Evolutionary conservation across 1,140 invertebrate species (phyloP).

Genomic region (Neodiprion fabricii): DNA sequence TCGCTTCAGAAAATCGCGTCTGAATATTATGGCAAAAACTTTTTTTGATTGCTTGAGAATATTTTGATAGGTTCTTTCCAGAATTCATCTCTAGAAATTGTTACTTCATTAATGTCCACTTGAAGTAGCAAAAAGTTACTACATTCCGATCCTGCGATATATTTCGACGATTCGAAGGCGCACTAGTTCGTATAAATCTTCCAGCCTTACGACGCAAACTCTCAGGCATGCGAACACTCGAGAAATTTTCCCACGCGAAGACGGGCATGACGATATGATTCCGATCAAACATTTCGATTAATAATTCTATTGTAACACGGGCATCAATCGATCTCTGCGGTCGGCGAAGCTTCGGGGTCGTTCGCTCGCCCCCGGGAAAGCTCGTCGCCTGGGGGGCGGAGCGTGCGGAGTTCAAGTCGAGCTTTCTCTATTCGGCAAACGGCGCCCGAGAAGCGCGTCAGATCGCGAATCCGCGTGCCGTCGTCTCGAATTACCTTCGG

Average conservation of each 20-base stretch:
- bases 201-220: too few relatives aligned
- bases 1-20: too few relatives aligned
- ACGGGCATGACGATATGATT: background rate
- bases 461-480: background rate
- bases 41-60: too few relatives aligned
- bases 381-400: slow-evolving; percentile 1
- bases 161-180: too few relatives aligned
- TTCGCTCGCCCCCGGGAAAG: background rate
- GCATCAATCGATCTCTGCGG: slow-evolving; percentile 1
- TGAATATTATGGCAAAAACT: too few relatives aligned
- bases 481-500: background rate
- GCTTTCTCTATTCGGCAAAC: slow-evolving; percentile 5
- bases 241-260: background rate
- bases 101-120: too few relatives aligned
- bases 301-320: background rate
- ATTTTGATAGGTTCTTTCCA: too few relatives aligned
- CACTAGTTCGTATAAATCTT: too few relatives aligned
- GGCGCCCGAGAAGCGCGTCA: slow-evolving; percentile 1
- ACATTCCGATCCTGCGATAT: too few relatives aligned
- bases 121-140: too few relatives aligned
- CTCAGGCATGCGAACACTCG: too few relatives aligned
- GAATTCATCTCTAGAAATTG: too few relatives aligned
- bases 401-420: background rate
- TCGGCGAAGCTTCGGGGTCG: background rate
- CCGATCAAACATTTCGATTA: slow-evolving; percentile 4